These are phyloP conservation scores for Tympanoctomys barrerae DNA, from an alignment of 2,797 vertebrate genomes.

Conservation along the genomic window DNA sequence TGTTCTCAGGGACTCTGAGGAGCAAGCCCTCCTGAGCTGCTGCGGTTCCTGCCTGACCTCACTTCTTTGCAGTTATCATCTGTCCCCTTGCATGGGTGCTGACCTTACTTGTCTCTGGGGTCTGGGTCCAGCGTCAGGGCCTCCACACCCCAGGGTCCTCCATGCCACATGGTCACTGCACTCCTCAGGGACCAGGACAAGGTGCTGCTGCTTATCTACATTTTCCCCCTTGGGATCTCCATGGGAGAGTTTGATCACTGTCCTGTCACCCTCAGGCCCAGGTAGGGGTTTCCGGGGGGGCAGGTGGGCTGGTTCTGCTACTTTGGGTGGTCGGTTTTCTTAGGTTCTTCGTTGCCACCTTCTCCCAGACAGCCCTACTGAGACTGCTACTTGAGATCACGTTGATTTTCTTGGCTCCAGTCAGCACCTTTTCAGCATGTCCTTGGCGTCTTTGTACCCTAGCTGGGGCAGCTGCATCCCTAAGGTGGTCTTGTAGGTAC, in stretches of 20 bases:
- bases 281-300: conserved; percentile 69
- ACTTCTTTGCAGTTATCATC: conserved; percentile 73
- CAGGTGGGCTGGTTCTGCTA: conserved; percentile 75
- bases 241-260: conserved; percentile 70
- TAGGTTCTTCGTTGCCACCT: conserved; percentile 35
- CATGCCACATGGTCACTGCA: conserved; percentile 77
- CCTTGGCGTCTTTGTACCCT: not conserved
- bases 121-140: conserved; percentile 51
- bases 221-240: conserved; percentile 55
- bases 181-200: conserved; percentile 82
- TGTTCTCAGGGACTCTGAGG: conserved; percentile 74
- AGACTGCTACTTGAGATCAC: conserved; percentile 58
- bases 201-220: conserved; percentile 72
- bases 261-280: conserved; percentile 52
- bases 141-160: conserved; percentile 78
- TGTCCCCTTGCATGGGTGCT: conserved; percentile 77
- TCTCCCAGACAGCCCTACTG: conserved; percentile 31
- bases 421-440: conserved; percentile 57
- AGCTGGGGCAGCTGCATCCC: not conserved
- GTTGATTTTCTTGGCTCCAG: conserved; percentile 75
- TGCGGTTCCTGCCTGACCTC: conserved; percentile 76
- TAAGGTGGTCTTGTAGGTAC: not conserved
- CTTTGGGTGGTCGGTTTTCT: conserved; percentile 82
- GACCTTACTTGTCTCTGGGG: conserved; percentile 72
- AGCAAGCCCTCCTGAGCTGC: conserved; percentile 82